Base-by-base conservation (phyloP, 2,888 invertebrate genomes). In the Cerceris rybyensis region DNA sequence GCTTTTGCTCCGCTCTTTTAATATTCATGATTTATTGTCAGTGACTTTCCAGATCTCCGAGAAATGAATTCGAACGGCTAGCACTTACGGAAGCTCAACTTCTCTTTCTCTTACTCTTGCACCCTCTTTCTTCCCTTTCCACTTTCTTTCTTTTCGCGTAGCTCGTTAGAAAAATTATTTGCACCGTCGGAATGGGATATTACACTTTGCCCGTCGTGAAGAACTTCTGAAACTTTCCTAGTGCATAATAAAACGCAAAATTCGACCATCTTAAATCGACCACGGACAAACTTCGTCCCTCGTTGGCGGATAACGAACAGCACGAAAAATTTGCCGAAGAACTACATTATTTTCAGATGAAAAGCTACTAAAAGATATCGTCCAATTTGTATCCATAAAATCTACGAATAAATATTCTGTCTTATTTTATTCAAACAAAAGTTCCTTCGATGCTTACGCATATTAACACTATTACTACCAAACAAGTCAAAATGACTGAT, bases 11-110 rank as follows among this genome's bases (percentile, higher is more conserved):
- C 17, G 39, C 58, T 39, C 65, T 52, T 83, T 85, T 85, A 86
- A 85, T 85, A 85, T 85, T 83, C 86, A 85, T 85, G 86, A 85
- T 85, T 86, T 85, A 85, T 85, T 83, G 86, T 85, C 78, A 61
- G 71, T 55, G 83, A 81, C 85, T 81, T 81, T 16, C 70, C 63
- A 60, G 70, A 78, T 78, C 61, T 59, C 52, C 54, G 28, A 66
- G 57, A 64, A 79, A 74, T 57, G 69, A 61, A 67, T 74, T 70
- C 67, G 71, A 74, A 71, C 41, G 65, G 39, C 72, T 60, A 70
- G 58, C 28, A 46, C 64, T 74, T 70, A 64, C 28, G 28, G 28
- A 28, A 28, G 28, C 28, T 28, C 28, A 2, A 4, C 28, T 28
- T 28, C 28, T 28, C 28, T 4, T 28, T 28, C 28, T 28, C 28